phyloP scores from a whole-genome alignment of 2,113 vertebrate genomes.

The Smithornis capensis region DNA sequence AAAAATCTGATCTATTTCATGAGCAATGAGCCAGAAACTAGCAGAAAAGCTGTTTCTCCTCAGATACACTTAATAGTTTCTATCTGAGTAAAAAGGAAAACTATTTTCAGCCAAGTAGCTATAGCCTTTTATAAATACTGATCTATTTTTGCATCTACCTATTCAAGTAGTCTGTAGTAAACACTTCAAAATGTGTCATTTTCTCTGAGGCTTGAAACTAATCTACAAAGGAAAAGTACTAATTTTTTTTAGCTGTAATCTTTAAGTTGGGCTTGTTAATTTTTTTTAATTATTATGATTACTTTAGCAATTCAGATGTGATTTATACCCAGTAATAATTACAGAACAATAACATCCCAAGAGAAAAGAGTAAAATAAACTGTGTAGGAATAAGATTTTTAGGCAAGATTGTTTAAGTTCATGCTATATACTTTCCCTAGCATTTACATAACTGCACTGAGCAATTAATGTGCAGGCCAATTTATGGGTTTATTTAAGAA shows the following conservation, averaged over 20 bases:
- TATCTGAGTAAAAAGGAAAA: conserved; percentile 8
- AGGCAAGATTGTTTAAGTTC: not conserved
- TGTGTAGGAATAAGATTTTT: not conserved
- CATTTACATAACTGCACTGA: not conserved
- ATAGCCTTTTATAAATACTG: conserved; percentile 17
- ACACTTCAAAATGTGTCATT: not conserved
- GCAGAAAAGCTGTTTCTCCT: not conserved
- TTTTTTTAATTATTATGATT: not conserved
- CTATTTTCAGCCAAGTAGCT: conserved; percentile 28
- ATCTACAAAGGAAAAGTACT: not conserved
- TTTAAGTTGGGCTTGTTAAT: not conserved
- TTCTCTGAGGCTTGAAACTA: not conserved
- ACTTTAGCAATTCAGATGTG: not conserved
- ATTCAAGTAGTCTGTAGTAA: not conserved
- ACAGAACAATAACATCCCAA: not conserved
- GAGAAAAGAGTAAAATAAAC: not conserved
- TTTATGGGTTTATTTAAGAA: not conserved
- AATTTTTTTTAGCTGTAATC: not conserved
- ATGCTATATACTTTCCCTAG: not conserved
- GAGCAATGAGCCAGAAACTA: not conserved
- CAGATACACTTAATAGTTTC: not conserved
- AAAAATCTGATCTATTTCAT: not conserved
- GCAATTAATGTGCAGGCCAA: not conserved
- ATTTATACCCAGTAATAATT: not conserved
- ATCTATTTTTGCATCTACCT: conserved; percentile 32